Evolutionary conservation across 1,140 invertebrate genomes (phyloP), one percentile per base, ranked within the genome.

Genomic region (Heliconius nattereri): DNA sequence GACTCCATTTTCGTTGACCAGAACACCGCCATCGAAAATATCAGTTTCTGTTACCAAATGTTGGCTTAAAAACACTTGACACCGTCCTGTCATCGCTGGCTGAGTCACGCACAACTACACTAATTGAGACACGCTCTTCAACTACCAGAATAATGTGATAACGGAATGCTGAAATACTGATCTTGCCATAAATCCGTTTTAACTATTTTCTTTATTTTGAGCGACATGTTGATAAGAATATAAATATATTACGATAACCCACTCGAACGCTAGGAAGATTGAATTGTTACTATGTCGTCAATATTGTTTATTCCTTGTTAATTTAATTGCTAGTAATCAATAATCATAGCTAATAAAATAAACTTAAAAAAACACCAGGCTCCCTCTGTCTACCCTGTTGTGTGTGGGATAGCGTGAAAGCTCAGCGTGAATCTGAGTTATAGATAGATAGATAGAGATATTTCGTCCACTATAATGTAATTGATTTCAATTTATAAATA

Each of bases 21-120:
- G 77, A 40, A 95, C 83, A 9, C 88, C 92, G 32, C 94, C 94
- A 52, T 91, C 87, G 19, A 90, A 78, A 57, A 94, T 87, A 54
- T 87, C 87, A 49, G 83, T 78, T 77, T 94, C 91, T 32, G 91
- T 90, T n/a, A 95, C 90, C 6, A 95, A 78, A 35, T 86, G 87
- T 78, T 85, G 87, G 76, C 92, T 93, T 81, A 93, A 81, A 90
- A 93, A 94, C 78, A 94, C 85, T 78, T 92, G 89, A 71, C 85
- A 82, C 80, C 80, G 76, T 71, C 79, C 75, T 80, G 85, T 84
- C 90, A 92, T 92, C 66, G 79, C 76, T 75, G 78, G 5, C 76
- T 78, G 79, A 66, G 71, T 73, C 78, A 57, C 52, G 81, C 86
- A 86, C 84, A 87, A 87, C 86, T 84, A 86, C 80, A 80, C 83